phyloP scores from a whole-genome alignment of 2,888 invertebrate species.

The Hirtodrosophila alboralis region DNA sequence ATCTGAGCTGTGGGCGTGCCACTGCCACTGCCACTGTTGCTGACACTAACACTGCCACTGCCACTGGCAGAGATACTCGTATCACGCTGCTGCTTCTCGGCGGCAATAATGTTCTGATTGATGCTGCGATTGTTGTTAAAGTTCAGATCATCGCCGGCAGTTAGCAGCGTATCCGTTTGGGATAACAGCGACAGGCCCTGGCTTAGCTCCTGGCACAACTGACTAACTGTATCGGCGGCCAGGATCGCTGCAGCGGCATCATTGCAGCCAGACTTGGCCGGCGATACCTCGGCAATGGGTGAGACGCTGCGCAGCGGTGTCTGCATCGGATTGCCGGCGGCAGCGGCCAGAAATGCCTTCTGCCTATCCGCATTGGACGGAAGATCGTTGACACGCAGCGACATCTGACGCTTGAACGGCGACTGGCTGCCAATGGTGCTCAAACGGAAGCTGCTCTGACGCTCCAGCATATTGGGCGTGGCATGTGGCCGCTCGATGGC shows the following conservation, averaged over 20 bases:
- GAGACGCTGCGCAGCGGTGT: conserved; percentile 86
- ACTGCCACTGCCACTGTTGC: conserved; percentile 33
- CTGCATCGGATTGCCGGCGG: conserved; percentile 73
- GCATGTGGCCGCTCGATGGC: conserved; percentile 98
- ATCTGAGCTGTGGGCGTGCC: conserved; percentile 82
- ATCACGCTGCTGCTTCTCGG: conserved; percentile 77
- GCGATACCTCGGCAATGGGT: conserved; percentile 91
- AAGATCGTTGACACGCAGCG: conserved; percentile 96
- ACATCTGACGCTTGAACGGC: conserved; percentile 98
- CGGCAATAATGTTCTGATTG: conserved; percentile 85
- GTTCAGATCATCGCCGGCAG: conserved; percentile 85
- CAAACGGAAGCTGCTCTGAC: conserved; percentile 97
- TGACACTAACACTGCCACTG: conserved; percentile 37
- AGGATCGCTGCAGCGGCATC: conserved; percentile 68
- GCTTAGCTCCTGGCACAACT: conserved; percentile 91
- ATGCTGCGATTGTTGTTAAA: conserved; percentile 86
- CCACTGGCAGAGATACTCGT: conserved; percentile 52
- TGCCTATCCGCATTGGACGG: conserved; percentile 96
- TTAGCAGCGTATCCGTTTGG: conserved; percentile 85
- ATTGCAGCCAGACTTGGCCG: conserved; percentile 83
- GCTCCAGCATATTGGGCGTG: conserved; percentile 95
- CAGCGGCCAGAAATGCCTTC: conserved; percentile 84
- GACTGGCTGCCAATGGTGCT: conserved; percentile 91
- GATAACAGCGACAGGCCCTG: conserved; percentile 88
- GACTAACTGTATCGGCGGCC: conserved; percentile 86